Conservation (phyloP, 2,888 invertebrate species). For the Magallana nippona region DNA sequence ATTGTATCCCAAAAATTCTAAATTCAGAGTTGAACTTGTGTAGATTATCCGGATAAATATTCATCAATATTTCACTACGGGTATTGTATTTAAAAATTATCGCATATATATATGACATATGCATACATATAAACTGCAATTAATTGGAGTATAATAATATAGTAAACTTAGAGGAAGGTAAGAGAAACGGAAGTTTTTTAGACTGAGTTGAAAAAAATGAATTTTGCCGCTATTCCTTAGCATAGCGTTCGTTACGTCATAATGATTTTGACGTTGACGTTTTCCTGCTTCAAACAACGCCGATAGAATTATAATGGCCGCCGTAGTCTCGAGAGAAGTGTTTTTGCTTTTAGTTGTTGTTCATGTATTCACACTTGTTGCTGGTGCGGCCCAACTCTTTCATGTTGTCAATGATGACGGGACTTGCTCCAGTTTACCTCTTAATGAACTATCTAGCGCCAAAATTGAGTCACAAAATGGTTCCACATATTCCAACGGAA, state of each 20-base stretch:
- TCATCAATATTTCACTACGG: no score
- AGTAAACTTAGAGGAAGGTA: no score
- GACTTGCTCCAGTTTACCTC: not conserved
- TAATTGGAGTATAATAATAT: no score
- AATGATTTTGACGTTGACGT: not conserved
- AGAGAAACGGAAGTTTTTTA: no score
- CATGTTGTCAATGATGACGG: not conserved
- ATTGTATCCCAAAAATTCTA: no score
- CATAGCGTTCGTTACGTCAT: not conserved
- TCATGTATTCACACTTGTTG: not conserved
- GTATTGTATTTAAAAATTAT: no score
- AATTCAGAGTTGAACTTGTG: no score
- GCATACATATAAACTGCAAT: no score
- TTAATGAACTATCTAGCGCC: not conserved
- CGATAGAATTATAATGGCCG: not conserved
- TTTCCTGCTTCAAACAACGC: no score
- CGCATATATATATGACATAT: no score
- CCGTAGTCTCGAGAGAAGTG: not conserved
- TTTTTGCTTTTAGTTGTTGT: not conserved
- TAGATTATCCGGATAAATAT: not conserved
- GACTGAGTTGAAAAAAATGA: no score
- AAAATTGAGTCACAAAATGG: not conserved
- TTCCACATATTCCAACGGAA: not conserved
- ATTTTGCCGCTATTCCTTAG: constrained; percentile 3
- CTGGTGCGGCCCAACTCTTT: not conserved